phyloP scores from a whole-genome alignment of 1,140 invertebrate species.

The Ctenoplectra terminalis region DNA sequence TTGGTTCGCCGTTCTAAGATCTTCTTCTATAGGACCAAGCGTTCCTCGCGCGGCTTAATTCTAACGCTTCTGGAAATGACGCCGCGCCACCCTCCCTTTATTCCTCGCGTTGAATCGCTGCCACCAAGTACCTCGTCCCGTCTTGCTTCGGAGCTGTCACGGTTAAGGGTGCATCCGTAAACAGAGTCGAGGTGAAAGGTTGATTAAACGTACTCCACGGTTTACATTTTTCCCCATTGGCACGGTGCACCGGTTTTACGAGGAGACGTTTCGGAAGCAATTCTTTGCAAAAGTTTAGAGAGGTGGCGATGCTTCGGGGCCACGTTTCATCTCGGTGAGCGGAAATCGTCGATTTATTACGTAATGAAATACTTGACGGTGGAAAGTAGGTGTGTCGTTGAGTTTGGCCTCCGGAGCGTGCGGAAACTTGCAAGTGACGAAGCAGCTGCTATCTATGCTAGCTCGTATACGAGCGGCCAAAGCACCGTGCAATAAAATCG shows the following conservation, averaged over 20 bases:
- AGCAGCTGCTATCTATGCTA: slow-evolving; percentile 49
- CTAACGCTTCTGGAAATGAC: slow-evolving; percentile 61
- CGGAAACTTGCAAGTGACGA: slow-evolving; percentile 50
- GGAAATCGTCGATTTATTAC: slow-evolving; percentile 53
- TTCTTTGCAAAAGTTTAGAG: not conserved
- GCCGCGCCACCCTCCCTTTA: slow-evolving; percentile 29
- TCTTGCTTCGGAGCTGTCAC: not conserved
- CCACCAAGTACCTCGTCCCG: not conserved
- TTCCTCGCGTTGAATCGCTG: not conserved
- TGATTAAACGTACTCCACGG: not conserved
- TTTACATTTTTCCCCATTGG: not conserved
- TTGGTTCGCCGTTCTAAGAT: slow-evolving; percentile 64
- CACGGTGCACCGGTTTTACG: not conserved
- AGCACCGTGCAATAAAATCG: slow-evolving; percentile 67
- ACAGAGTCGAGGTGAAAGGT: not conserved
- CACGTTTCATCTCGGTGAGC: slow-evolving; percentile 8
- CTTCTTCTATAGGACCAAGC: slow-evolving; percentile 41
- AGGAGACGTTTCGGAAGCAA: not conserved
- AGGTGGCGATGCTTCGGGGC: not conserved
- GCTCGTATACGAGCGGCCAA: slow-evolving; percentile 56
- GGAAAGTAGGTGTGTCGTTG: slow-evolving; percentile 48
- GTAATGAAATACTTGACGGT: slow-evolving; percentile 44
- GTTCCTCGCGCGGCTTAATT: slow-evolving; percentile 61
- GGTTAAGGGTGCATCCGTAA: not conserved
- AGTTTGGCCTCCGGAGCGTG: slow-evolving; percentile 15